Conservation (phyloP, 2,113 vertebrate genomes). For the Pristiophorus japonicus region DNA sequence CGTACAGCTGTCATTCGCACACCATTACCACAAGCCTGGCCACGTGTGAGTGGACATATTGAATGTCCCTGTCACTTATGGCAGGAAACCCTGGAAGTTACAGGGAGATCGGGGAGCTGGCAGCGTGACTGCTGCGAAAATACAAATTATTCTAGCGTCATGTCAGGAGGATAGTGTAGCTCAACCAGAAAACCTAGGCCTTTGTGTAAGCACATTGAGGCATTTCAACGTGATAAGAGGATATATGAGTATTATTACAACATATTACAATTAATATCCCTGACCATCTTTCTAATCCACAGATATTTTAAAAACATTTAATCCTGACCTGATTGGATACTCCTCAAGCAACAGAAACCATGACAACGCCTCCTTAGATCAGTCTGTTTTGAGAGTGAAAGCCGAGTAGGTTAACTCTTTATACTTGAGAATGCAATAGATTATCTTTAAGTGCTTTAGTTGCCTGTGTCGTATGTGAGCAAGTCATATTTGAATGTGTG, state of each 20-base stretch:
- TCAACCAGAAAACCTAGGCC: not conserved
- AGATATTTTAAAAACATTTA: conserved; percentile 24
- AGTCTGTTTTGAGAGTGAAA: not conserved
- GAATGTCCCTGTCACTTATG: too few species aligned
- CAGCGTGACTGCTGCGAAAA: not conserved
- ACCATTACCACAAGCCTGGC: too few species aligned
- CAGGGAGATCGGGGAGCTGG: too few species aligned
- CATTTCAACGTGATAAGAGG: not conserved
- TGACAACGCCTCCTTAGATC: not conserved
- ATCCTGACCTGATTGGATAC: conserved; percentile 22
- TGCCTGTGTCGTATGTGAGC: not conserved
- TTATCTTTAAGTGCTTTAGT: not conserved
- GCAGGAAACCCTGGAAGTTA: too few species aligned
- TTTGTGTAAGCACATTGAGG: not conserved
- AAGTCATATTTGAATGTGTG: not conserved
- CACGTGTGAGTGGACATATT: too few species aligned
- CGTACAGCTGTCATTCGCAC: too few species aligned
- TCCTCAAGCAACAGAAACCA: not conserved
- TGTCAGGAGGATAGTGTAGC: too few species aligned
- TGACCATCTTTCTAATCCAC: not conserved
- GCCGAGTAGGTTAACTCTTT: conserved; percentile 5
- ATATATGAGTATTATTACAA: not conserved
- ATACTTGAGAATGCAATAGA: not conserved
- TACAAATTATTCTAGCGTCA: not conserved
- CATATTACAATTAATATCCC: not conserved